Evolutionary conservation across 2,113 vertebrate species (phyloP).

Genomic region (Petrocephalus zakoni): DNA sequence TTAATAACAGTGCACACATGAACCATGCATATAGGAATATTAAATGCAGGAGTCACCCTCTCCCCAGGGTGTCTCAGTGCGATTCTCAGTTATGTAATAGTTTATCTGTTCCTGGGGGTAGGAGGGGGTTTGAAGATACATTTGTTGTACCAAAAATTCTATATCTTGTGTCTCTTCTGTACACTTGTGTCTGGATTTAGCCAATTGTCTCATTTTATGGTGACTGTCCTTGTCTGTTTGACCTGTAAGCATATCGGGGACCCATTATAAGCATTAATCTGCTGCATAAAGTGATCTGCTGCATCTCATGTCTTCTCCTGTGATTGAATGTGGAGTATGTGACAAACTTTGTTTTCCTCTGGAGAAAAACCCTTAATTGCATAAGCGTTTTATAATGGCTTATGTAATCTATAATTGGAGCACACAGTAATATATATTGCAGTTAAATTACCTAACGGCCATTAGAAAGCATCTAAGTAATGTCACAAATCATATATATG

Average conservation of each 20-base stretch:
- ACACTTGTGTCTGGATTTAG: not conserved
- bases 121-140: not conserved
- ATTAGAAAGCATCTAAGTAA: not conserved
- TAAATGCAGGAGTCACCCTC: not conserved
- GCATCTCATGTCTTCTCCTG: not conserved
- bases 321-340: not conserved
- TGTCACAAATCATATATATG: constrained; percentile 5
- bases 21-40: not conserved
- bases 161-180: not conserved
- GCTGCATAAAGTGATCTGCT: not conserved
- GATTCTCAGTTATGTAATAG: not conserved
- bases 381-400: not conserved
- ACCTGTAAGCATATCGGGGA: not conserved
- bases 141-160: not conserved
- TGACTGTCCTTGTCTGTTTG: not conserved
- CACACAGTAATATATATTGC: not conserved
- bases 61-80: not conserved
- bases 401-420: not conserved
- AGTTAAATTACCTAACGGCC: not conserved
- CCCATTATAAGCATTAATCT: not conserved
- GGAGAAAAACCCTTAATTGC: constrained; percentile 3
- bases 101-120: not conserved
- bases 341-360: constrained; percentile 11
- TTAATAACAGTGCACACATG: not conserved
- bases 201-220: not conserved